Percentiles rank a stretch among this genome's conserved stretches.
Evolutionary conservation across 2,113 vertebrate species (phyloP).

Genomic region (Melospiza melodia): DNA sequence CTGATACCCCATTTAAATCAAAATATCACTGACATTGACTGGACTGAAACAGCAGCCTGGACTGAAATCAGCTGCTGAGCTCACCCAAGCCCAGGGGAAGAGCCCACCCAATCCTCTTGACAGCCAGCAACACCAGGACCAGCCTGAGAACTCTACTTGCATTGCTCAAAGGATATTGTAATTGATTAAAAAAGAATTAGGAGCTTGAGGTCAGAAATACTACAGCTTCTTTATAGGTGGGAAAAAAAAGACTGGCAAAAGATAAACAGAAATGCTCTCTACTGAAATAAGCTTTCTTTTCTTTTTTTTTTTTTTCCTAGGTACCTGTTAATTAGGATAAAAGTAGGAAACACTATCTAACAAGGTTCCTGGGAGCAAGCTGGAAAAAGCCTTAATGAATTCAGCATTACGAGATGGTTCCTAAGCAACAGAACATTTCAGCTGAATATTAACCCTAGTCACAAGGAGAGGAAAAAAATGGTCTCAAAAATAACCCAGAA

Average conservation of each 20-base stretch:
- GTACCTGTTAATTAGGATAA: conserved; percentile 75
- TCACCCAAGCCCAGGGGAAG: neutral
- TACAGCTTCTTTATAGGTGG: neutral
- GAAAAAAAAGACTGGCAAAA: neutral
- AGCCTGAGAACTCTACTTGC: neutral
- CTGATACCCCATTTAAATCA: neutral
- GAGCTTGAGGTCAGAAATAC: neutral
- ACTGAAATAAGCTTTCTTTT: neutral
- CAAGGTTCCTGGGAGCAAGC: conserved; percentile 60
- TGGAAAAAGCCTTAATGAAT: conserved; percentile 74
- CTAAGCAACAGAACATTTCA: conserved; percentile 72
- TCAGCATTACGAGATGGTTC: conserved; percentile 64
- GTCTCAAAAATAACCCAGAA: conserved; percentile 19
- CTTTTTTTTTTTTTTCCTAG: neutral
- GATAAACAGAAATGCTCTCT: neutral
- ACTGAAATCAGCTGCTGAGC: neutral
- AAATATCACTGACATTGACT: neutral
- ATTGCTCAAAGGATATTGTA: neutral
- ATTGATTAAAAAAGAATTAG: neutral
- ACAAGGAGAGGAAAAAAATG: conserved; percentile 1
- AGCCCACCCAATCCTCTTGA: neutral
- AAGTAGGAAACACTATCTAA: conserved; percentile 68
- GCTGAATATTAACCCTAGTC: conserved; percentile 57
- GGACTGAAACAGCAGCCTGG: neutral
- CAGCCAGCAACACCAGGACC: neutral